Conservation (phyloP, 2,888 invertebrate species). For the Gibbula magus region DNA sequence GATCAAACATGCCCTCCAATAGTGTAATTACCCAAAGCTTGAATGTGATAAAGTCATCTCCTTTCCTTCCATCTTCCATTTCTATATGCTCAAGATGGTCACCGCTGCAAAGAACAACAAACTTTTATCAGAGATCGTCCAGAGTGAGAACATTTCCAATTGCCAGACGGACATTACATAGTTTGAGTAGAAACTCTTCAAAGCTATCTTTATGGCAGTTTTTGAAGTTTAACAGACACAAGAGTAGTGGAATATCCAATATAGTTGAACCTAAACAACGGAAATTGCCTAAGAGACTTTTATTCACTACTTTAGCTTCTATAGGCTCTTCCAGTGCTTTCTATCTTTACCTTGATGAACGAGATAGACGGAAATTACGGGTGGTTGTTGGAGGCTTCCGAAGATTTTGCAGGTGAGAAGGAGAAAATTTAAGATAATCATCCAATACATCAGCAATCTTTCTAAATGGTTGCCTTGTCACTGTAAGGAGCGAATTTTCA, state of each 20-base stretch:
- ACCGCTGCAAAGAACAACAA: neutral
- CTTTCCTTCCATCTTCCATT: neutral
- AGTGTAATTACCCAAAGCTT: too few relatives aligned
- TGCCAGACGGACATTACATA: neutral
- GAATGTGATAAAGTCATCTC: too few relatives aligned
- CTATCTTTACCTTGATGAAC: slow-evolving; percentile 51
- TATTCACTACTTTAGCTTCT: neutral
- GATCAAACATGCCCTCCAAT: too few relatives aligned
- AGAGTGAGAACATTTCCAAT: neutral
- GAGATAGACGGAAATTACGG: slow-evolving; percentile 58
- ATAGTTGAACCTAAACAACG: neutral
- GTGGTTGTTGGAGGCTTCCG: slow-evolving; percentile 65
- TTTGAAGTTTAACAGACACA: neutral
- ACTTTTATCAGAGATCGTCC: neutral
- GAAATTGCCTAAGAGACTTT: neutral
- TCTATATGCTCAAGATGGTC: neutral
- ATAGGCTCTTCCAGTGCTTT: slow-evolving; percentile 22
- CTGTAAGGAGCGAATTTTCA: too few relatives aligned
- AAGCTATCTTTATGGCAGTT: neutral
- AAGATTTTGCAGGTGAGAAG: slow-evolving; percentile 65
- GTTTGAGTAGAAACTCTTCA: neutral
- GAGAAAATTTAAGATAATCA: neutral
- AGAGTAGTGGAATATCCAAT: neutral
- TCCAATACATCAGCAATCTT: neutral
- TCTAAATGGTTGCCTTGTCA: too few relatives aligned